Evolutionary conservation across 2,113 vertebrate genomes (phyloP), one percentile per base, ranked within the genome.

Genomic region (Corvus cornix): DNA sequence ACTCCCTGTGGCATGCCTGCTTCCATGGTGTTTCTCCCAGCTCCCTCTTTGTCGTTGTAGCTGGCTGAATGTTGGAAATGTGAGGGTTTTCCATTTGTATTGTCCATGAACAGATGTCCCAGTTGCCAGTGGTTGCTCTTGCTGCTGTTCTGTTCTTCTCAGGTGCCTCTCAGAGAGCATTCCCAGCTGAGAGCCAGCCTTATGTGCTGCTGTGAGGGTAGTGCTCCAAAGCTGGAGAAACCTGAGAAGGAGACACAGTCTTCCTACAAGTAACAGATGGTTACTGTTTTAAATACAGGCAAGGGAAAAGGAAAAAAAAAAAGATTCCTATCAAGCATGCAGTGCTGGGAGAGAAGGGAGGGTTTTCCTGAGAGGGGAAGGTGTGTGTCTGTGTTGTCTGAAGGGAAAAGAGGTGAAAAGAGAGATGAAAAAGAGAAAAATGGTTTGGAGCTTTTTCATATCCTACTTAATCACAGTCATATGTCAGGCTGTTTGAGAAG

Each of bases 401-500:
- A 92, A 79, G 64, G 68, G 70, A 62, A 77, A 90, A 87, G 86
- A 89, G 68, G 74, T 95, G 84, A 56, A 78, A 84, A 80, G 87
- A 77, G 67, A 84, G 90, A 92, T 79, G 90, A 96, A 97, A 97
- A 95, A 96, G 91, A 95, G 93, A 95, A 94, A 96, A 95, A 91
- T 88, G 93, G 95, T 91, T 96, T 96, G 77, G 84, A 90, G 94
- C 95, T 82, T 94, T 97, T 97, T 97, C 80, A 63, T 88, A 95
- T 84, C 90, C 81, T 92, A 86, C 95, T 96, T 98, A 98, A 98
- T 98, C 97, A 98, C 96, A 98, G 96, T 98, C 98, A 97, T 97
- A 97, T 98, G 98, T 95, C 82, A 96, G 95, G 83, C 96, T 96
- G 96, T 87, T 95, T 97, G 95, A 92, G 94, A 93, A 95, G 80